Evolutionary conservation across 1,140 invertebrate species (phyloP), one percentile per base, ranked within the genome.

Genomic region (Anoplophora glabripennis): DNA sequence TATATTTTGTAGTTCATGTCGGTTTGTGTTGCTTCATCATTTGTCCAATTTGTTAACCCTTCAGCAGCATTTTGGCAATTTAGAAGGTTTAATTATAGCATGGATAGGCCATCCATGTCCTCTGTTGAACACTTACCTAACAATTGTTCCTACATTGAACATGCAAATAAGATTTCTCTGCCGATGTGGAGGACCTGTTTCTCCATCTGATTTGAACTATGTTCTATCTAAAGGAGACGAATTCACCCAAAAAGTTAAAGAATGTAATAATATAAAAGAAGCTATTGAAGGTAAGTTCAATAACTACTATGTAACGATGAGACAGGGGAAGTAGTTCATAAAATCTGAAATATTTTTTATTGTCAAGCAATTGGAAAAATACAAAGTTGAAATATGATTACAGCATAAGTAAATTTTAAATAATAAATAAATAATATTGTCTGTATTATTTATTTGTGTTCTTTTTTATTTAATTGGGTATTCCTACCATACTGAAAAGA

Each of bases 21-120:
- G 35, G n/a, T 49, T 49, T 35, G 34, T 49, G 12, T 49, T 34
- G 15, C 21, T 49, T 10, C 33, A 49, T 9, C 33, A 34, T 49
- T 34, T 49, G 35, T 49, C 47, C 5, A 34, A 34, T 17, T 28
- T 49, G 15, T 28, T 49, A 34, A 49, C 47, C 2, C 9, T 49
- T 35, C 47, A 49, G n/a, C 10, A 49, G 33, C 47, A 49, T 36
- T 49, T 49, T 49, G 47, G 47, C 12, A 49, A 10, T 34, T 12
- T 49, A 12, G 33, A 49, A 21, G 47, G 47, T 10, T 17, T 49
- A 34, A 35, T 28, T 4, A 28, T 49, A 34, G 47, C 47, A n/a
- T 49, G 47, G 47, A 49, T 49, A 34, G 47, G 47, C 3, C n/a
- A 33, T 7, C 18, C 47, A 12, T 49, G 47, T 28, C 28, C 47